phyloP scores from a whole-genome alignment of 1,140 invertebrate species.

The Lamellibrachia luymesi region DNA sequence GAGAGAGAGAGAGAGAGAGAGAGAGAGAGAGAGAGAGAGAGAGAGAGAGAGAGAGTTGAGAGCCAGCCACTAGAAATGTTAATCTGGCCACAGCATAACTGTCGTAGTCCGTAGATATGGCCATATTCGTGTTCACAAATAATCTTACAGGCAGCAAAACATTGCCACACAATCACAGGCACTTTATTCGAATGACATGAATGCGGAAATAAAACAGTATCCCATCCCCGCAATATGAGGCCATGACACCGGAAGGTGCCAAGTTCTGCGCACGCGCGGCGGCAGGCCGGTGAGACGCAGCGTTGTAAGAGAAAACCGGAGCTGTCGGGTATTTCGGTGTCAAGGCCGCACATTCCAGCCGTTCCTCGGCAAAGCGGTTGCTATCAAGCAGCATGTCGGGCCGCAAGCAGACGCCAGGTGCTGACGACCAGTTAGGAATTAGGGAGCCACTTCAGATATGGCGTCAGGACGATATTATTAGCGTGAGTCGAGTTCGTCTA shows the following conservation, averaged over 20 bases:
- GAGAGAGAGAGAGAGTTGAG: too few relatives aligned
- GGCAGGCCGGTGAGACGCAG: neutral
- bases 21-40: too few relatives aligned
- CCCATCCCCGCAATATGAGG: neutral
- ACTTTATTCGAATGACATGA: neutral
- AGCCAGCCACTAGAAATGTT: too few relatives aligned
- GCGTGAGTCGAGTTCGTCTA: neutral
- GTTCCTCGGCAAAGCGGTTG: neutral
- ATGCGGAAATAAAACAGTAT: neutral
- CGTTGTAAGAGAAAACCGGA: neutral
- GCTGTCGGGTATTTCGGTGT: neutral
- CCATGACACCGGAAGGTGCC: neutral
- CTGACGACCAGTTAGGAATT: neutral
- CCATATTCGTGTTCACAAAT: too few relatives aligned
- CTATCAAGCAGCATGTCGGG: neutral
- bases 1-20: too few relatives aligned
- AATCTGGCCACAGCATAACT: too few relatives aligned
- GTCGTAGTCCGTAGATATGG: too few relatives aligned
- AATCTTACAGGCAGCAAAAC: too few relatives aligned
- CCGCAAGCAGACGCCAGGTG: neutral
- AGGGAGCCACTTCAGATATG: neutral
- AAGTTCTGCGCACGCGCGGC: neutral
- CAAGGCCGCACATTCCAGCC: neutral
- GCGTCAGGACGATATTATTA: conserved; percentile 1
- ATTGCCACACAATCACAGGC: neutral